Evolutionary conservation across 2,888 invertebrate species (phyloP).

Genomic region (Melangyna quadrimaculata): DNA sequence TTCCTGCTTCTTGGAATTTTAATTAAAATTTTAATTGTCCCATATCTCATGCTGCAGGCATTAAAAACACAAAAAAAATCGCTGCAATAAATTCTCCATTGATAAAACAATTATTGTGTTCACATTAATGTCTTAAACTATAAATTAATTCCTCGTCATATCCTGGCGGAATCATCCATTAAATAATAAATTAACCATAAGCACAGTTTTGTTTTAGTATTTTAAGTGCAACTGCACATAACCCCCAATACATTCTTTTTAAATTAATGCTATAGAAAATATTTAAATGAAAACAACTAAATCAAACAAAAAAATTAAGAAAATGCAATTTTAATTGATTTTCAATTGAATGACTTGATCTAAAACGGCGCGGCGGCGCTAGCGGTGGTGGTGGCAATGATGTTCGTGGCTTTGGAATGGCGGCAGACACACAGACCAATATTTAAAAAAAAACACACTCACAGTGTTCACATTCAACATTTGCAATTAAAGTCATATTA

Average conservation of each 20-base stretch:
- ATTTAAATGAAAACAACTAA: slow-evolving; percentile 39
- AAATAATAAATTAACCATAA: slow-evolving; percentile 27
- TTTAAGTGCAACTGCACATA: slow-evolving; percentile 39
- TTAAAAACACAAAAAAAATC: not conserved
- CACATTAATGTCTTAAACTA: not conserved
- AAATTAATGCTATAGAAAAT: slow-evolving; percentile 24
- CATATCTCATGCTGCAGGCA: not conserved
- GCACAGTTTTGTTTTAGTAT: slow-evolving; percentile 25
- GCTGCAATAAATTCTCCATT: not conserved
- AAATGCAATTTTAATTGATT: slow-evolving; percentile 68
- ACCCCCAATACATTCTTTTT: not conserved
- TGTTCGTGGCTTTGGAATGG: not conserved
- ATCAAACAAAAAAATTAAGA: slow-evolving; percentile 31
- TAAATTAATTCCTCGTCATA: slow-evolving; percentile 18
- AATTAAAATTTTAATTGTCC: not conserved
- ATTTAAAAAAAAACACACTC: not conserved
- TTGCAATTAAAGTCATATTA: slow-evolving; percentile 65
- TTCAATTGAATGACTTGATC: slow-evolving; percentile 52
- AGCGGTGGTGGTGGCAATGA: not conserved
- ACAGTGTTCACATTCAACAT: slow-evolving; percentile 29
- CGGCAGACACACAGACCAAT: not conserved
- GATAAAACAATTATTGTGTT: not conserved
- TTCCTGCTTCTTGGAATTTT: not conserved
- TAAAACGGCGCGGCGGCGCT: not conserved
- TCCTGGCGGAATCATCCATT: not conserved